A percentile compares a stretch with the other conserved stretches of the same genome.
phyloP scores from a whole-genome alignment of 2,888 invertebrate genomes.

The Zele albiditarsus region DNA sequence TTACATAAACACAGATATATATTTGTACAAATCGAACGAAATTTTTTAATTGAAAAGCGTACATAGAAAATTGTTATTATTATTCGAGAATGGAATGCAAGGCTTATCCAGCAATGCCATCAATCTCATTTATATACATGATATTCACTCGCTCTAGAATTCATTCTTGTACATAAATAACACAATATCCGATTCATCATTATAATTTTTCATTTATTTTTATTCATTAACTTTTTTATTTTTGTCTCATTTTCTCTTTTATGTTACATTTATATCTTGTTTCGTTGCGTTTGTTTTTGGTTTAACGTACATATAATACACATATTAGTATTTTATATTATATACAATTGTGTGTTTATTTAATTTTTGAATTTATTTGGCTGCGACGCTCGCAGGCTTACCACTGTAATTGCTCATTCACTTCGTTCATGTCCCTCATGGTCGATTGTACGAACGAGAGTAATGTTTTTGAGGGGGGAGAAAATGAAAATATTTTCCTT shows the following conservation, averaged over 20 bases:
- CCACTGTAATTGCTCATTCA: slow-evolving; percentile 70
- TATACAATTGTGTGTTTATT: slow-evolving; percentile 33
- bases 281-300: not conserved
- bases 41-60: not conserved
- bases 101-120: slow-evolving; percentile 49
- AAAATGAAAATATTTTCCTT: not conserved
- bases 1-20: not conserved
- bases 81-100: slow-evolving; percentile 56
- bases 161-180: slow-evolving; percentile 55
- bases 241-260: slow-evolving; percentile 6
- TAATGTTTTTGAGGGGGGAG: not conserved
- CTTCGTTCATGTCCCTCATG: slow-evolving; percentile 59
- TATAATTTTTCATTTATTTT: slow-evolving; percentile 25
- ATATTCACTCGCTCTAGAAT: slow-evolving; percentile 61
- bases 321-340: slow-evolving; percentile 31
- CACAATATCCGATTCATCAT: slow-evolving; percentile 34
- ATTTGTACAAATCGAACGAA: not conserved
- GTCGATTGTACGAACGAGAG: slow-evolving; percentile 60
- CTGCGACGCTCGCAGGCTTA: slow-evolving; percentile 72
- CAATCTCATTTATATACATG: slow-evolving; percentile 58
- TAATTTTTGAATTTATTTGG: slow-evolving; percentile 54
- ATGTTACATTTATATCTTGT: not conserved
- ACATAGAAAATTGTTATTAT: slow-evolving; percentile 12
- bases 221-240: not conserved
- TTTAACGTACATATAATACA: slow-evolving; percentile 32